These are phyloP conservation scores for Berghia stephanieae DNA, from an alignment of 1,140 invertebrate genomes.

Conservation along the genomic window DNA sequence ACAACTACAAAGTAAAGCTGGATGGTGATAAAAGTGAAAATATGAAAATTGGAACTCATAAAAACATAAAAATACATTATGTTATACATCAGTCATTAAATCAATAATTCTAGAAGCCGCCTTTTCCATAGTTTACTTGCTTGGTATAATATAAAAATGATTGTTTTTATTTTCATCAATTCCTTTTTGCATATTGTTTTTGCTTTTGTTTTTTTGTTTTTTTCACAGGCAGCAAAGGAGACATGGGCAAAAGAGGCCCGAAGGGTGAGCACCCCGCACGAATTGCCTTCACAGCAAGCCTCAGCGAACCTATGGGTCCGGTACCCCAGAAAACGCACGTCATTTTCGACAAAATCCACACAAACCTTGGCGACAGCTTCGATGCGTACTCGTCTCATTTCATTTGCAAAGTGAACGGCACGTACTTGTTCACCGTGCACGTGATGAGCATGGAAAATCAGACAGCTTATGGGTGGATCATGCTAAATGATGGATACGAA, in stretches of 20 bases:
- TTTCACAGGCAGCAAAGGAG: conserved; percentile 43
- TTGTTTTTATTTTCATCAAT: too few relatives aligned
- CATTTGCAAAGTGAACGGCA: conserved; percentile 62
- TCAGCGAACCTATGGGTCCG: conserved; percentile 60
- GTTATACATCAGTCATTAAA: too few relatives aligned
- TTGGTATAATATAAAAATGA: too few relatives aligned
- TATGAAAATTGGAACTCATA: too few relatives aligned
- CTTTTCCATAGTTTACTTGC: too few relatives aligned
- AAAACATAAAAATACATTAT: too few relatives aligned
- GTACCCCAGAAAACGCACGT: conserved; percentile 62
- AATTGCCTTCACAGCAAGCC: conserved; percentile 62
- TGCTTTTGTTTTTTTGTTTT: too few relatives aligned
- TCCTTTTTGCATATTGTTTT: too few relatives aligned
- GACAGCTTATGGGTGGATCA: conserved; percentile 63
- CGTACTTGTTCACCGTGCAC: conserved; percentile 64
- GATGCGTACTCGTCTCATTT: conserved; percentile 63
- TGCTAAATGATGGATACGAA: conserved; percentile 63
- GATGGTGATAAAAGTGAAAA: too few relatives aligned
- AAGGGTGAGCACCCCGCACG: conserved; percentile 39
- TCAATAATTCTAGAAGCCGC: too few relatives aligned
- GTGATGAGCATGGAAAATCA: conserved; percentile 57
- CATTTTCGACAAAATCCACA: conserved; percentile 61
- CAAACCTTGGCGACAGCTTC: conserved; percentile 62
- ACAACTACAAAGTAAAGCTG: too few relatives aligned
- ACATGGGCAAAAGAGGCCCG: conserved; percentile 47